Evolutionary conservation across 2,888 invertebrate genomes (phyloP).

Genomic region (Drosophila prolongata): DNA sequence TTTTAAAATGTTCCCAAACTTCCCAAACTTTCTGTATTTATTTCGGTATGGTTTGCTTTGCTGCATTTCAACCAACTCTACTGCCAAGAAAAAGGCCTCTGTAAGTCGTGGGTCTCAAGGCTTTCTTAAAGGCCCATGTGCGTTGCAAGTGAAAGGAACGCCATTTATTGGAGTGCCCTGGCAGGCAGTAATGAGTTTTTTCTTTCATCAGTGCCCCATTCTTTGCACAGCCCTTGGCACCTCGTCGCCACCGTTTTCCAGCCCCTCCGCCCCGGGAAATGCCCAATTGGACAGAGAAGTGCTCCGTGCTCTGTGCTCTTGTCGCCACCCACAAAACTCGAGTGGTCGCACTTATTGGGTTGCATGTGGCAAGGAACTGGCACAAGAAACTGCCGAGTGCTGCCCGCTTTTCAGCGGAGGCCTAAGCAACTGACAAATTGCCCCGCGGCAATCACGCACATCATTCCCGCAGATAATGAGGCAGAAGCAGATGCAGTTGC

Average conservation of each 20-base stretch:
- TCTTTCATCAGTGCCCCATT: slow-evolving; percentile 15
- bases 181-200: slow-evolving; percentile 22
- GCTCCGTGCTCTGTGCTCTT: slow-evolving; percentile 41
- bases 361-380: slow-evolving; percentile 44
- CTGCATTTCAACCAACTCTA: background rate
- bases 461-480: slow-evolving; percentile 47
- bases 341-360: slow-evolving; percentile 14
- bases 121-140: background rate
- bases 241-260: slow-evolving; percentile 3
- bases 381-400: slow-evolving; percentile 72
- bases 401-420: slow-evolving; percentile 1
- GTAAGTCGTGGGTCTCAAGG: background rate
- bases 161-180: slow-evolving; percentile 16
- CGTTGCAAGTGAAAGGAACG: slow-evolving; percentile 13
- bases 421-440: slow-evolving; percentile 56
- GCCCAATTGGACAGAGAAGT: slow-evolving; percentile 36
- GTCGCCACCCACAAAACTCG: slow-evolving; percentile 21
- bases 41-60: too few relatives aligned
- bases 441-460: slow-evolving; percentile 48
- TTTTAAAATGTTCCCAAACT: too few relatives aligned
- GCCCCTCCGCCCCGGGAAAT: slow-evolving; percentile 13
- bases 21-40: too few relatives aligned
- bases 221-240: slow-evolving; percentile 13
- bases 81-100: background rate
- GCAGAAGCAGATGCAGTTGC: slow-evolving; percentile 1